These are phyloP conservation scores for Copsychus sechellarum DNA, from an alignment of 2,113 vertebrate species.

Conservation along the genomic window DNA sequence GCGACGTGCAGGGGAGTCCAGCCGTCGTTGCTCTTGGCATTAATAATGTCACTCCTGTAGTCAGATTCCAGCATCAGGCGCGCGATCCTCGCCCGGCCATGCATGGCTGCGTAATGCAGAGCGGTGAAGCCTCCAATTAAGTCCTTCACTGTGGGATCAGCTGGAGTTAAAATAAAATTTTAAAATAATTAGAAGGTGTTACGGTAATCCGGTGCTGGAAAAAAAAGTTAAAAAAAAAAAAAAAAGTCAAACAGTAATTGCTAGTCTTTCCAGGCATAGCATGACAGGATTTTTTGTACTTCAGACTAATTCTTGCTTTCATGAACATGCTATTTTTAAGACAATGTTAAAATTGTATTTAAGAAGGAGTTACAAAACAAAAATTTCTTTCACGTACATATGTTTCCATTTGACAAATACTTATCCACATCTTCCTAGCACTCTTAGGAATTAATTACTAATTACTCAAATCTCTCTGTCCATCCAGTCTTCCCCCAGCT, in stretches of 20 bases:
- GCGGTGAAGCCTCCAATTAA: conserved; percentile 98
- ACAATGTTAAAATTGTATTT: neutral
- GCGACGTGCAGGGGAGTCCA: conserved; percentile 98
- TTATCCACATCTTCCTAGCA: neutral
- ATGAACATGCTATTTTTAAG: neutral
- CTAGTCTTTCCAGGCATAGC: neutral
- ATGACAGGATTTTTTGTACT: neutral
- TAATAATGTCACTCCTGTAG: conserved; percentile 91
- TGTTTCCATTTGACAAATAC: neutral
- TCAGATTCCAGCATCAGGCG: conserved; percentile 95
- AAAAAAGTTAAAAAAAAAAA: neutral
- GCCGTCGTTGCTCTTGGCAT: conserved; percentile 97
- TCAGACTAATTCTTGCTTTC: neutral
- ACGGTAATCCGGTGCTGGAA: neutral
- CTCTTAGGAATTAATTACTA: neutral
- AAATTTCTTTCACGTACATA: neutral
- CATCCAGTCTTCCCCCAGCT: neutral
- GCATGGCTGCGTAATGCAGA: conserved; percentile 98
- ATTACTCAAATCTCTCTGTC: conserved; percentile 41
- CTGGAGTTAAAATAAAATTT: conserved; percentile 71
- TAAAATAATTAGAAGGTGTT: conserved; percentile 9
- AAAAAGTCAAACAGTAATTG: neutral
- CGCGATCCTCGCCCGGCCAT: conserved; percentile 93
- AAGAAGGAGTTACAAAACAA: neutral
- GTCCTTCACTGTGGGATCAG: conserved; percentile 97